phyloP scores from a whole-genome alignment of 1,140 invertebrate genomes.

The Ylistrum balloti region DNA sequence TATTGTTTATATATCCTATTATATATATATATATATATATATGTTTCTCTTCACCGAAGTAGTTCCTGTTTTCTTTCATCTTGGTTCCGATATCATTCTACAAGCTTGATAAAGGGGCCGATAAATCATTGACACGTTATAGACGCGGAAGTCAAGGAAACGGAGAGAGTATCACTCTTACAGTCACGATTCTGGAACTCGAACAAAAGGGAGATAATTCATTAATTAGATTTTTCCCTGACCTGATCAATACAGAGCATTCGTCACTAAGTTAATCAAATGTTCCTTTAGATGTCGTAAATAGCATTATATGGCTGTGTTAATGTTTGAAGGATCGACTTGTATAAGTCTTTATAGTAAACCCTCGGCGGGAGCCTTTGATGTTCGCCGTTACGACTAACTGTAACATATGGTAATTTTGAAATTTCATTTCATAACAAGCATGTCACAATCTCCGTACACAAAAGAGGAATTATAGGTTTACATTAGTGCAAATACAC shows the following conservation, averaged over 20 bases:
- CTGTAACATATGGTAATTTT: conserved; percentile 34
- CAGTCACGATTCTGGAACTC: neutral
- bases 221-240: conserved; percentile 11
- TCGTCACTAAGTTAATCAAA: neutral
- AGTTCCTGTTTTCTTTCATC: neutral
- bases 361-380: neutral
- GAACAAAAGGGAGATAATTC: conserved; percentile 2
- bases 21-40: no score
- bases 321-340: neutral
- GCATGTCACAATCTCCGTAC: neutral
- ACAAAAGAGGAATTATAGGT: conserved; percentile 1
- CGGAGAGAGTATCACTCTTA: neutral
- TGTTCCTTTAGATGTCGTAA: neutral
- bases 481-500: conserved; percentile 18
- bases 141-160: neutral
- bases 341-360: conserved; percentile 1
- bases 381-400: neutral
- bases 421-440: conserved; percentile 24
- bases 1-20: no score
- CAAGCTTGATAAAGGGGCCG: neutral
- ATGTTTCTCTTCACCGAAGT: no score
- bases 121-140: neutral
- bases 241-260: neutral
- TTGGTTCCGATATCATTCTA: neutral
- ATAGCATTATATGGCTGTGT: neutral